Base-by-base conservation (phyloP, 2,113 vertebrate genomes). In the Turnix velox region DNA sequence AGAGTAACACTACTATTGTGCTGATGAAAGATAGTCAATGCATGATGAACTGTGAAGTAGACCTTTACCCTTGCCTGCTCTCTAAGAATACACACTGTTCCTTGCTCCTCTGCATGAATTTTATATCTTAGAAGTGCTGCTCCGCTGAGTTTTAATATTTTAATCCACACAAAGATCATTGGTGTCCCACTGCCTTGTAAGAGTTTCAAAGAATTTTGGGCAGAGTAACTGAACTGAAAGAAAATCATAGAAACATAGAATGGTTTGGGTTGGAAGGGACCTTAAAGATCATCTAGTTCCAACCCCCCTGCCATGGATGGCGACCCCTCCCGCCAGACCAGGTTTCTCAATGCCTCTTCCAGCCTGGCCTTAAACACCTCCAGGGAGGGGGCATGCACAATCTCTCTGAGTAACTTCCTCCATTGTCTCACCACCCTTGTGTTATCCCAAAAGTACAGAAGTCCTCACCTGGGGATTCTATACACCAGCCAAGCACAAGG, bases 181-280 rank as follows among this genome's bases (percentile, higher is more conserved):
- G 46, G 43, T 59, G 25, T 23, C 17, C 18, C 45, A 69, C 35
- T 62, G 68, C 10, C 43, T 63, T 31, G 20, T 35, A 87, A 58
- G 55, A 75, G 71, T 88, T 93, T 77, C 72, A 84, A 77, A 95
- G 55, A 10, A 27, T 88, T 88, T 84, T n/a, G n/a, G 7, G 4
- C 35, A 75, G n/a, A 66, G 35, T 12, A 69, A 67, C 39, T 51
- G n/a, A 62, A 73, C 65, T 40, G 48, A 86, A 20, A 18, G 13
- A 10, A 66, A 92, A 63, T n/a, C n/a, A n/a, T n/a, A n/a, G n/a
- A n/a, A n/a, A n/a, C n/a, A n/a, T n/a, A n/a, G n/a, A n/a, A n/a
- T n/a, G n/a, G n/a, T n/a, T n/a, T n/a, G n/a, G n/a, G n/a, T n/a
- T n/a, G n/a, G n/a, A n/a, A n/a, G n/a, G n/a, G n/a, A n/a, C n/a